Conservation (phyloP, 1,140 invertebrate genomes). For the Artemia franciscana region DNA sequence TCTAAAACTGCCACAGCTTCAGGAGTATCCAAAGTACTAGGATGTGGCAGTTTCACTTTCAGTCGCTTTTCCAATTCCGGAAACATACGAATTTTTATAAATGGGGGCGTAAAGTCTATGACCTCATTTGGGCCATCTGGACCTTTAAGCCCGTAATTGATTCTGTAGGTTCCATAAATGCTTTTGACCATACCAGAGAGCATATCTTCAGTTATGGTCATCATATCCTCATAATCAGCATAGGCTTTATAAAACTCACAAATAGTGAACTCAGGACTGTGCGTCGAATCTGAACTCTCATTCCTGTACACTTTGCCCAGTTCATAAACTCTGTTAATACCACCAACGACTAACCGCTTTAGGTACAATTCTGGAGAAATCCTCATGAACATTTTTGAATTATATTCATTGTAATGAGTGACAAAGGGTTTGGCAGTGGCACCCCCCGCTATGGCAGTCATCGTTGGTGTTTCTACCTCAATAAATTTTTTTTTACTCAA, state of each 20-base stretch:
- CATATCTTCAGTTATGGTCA: conserved; percentile 72
- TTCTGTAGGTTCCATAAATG: too few species aligned
- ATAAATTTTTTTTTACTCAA: conserved; percentile 84
- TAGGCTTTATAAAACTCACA: conserved; percentile 99
- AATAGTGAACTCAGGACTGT: conserved; percentile 98
- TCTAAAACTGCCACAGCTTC: too few species aligned
- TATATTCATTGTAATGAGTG: conserved; percentile 94
- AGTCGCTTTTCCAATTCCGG: too few species aligned
- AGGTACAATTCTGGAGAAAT: conserved; percentile 94
- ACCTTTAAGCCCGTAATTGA: too few species aligned
- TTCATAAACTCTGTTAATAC: conserved; percentile 90
- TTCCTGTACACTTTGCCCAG: conserved; percentile 93
- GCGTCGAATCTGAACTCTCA: conserved; percentile 94
- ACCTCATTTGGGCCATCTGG: too few species aligned
- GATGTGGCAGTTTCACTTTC: too few species aligned
- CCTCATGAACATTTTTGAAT: conserved; percentile 90
- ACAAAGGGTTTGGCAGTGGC: conserved; percentile 96
- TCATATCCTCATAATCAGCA: conserved; percentile 93
- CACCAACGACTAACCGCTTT: conserved; percentile 94
- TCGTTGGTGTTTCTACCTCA: conserved; percentile 98
- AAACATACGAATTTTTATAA: too few species aligned
- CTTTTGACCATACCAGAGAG: conserved; percentile 54
- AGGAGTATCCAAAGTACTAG: too few species aligned
- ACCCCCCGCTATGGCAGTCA: conserved; percentile 97
- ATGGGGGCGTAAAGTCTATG: too few species aligned